phyloP scores from a whole-genome alignment of 1,140 invertebrate genomes.

The Drosophila sp. region DNA sequence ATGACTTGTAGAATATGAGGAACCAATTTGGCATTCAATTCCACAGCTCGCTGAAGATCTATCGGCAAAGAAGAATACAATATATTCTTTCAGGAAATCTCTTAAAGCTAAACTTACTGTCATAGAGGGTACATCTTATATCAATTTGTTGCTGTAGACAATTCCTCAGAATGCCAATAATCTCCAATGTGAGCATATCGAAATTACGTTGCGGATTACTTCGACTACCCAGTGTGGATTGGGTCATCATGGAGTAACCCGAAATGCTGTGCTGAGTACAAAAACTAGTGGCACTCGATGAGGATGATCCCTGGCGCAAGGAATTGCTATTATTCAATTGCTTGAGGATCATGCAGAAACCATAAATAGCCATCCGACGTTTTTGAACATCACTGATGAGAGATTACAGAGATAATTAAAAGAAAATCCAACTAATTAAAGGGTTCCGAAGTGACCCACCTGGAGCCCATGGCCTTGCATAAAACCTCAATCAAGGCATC shows the following conservation, averaged over 20 bases:
- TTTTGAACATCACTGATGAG: conserved; percentile 56
- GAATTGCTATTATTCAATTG: conserved; percentile 79
- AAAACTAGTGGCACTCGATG: conserved; percentile 58
- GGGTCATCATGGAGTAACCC: conserved; percentile 78
- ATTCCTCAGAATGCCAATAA: conserved; percentile 73
- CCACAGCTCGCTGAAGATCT: conserved; percentile 79
- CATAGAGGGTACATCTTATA: conserved; percentile 71
- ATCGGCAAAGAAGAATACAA: background rate
- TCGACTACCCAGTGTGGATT: conserved; percentile 61
- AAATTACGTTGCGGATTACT: conserved; percentile 72
- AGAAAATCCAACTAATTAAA: background rate
- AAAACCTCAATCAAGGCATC: conserved; percentile 78
- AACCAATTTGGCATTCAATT: conserved; percentile 75
- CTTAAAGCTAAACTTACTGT: conserved; percentile 47
- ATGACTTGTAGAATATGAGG: conserved; percentile 79
- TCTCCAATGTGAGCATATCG: conserved; percentile 80
- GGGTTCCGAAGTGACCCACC: conserved; percentile 29
- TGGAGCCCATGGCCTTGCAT: conserved; percentile 71
- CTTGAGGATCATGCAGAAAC: conserved; percentile 80
- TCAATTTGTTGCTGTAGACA: conserved; percentile 71
- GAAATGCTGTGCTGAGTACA: conserved; percentile 79
- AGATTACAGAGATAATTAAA: background rate
- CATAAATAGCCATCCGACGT: conserved; percentile 77
- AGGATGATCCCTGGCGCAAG: conserved; percentile 37
- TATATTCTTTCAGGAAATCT: background rate